Evolutionary conservation across 2,888 invertebrate genomes (phyloP).

Genomic region (Steromphala cineraria): DNA sequence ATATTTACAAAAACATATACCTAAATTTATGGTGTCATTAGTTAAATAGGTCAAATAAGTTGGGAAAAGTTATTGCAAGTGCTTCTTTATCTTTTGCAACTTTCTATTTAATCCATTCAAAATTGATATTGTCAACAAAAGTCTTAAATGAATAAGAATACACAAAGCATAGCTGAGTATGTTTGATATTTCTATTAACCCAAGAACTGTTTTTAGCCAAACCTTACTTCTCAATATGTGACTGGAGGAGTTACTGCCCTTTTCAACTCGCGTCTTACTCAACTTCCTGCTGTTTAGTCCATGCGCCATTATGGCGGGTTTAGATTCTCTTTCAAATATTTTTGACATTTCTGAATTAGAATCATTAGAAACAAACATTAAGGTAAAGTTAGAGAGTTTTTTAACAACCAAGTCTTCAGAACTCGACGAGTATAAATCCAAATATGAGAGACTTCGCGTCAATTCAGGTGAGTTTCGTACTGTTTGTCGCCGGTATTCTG

Average conservation of each 20-base stretch:
- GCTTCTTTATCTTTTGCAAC: too few relatives aligned
- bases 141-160: too few relatives aligned
- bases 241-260: neutral
- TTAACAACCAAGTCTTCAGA: slow-evolving; percentile 39
- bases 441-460: slow-evolving; percentile 61
- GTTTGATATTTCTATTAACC: too few relatives aligned
- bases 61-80: too few relatives aligned
- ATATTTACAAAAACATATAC: too few relatives aligned
- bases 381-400: slow-evolving; percentile 48
- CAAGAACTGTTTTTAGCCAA: too few relatives aligned
- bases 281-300: neutral
- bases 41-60: too few relatives aligned
- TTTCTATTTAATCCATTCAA: too few relatives aligned
- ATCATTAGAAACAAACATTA: slow-evolving; percentile 40
- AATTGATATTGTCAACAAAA: too few relatives aligned
- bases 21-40: too few relatives aligned
- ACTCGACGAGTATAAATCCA: slow-evolving; percentile 50
- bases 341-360: slow-evolving; percentile 47
- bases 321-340: slow-evolving; percentile 45
- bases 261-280: neutral
- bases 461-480: slow-evolving; percentile 57
- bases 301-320: slow-evolving; percentile 57
- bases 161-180: too few relatives aligned
- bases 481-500: neutral
- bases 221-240: too few relatives aligned